Base-by-base conservation (phyloP, 2,888 invertebrate species). In the Dryomyza anilis region DNA sequence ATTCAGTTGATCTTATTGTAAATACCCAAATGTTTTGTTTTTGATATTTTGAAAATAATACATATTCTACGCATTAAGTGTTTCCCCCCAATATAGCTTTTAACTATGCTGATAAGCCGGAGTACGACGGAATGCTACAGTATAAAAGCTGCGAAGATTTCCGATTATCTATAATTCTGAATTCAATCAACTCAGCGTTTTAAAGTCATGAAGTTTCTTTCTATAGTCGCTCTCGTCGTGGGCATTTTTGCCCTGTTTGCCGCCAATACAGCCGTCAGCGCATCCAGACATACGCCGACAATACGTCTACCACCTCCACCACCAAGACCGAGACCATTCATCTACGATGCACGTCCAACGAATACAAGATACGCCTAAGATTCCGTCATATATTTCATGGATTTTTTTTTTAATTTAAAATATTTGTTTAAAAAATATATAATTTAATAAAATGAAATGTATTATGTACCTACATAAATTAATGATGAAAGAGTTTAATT, bases 291-390 rank as follows among this genome's bases (percentile, higher is more conserved):
- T 43, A 7, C 43, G 43, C 8, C 43, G 43, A 16, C 43, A 3
- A 7, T 19, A 43, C 36, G 21, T 45, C 61, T 63, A 53, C 66
- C 64, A 23, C 53, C 53, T 8, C 65, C 65, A 23, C 66, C 58
- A 23, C 58, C 58, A 21, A 66, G 45, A 46, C 52, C 43, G 0
- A 62, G 55, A 25, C 68, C 68, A 7, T 64, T 68, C 27, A 57
- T 67, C 3, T 67, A 68, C 21, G 68, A 68, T 50, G 45, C 62
- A 21, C 25, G 66, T 23, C 53, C 68, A 16, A 43, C 66, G 21
- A 68, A 58, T 12, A 68, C 68, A 2, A 62, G 66, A 68, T 33
- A 53, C 12, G 66, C 68, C 45, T 68, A 64, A 7, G n/a, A n/a
- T n/a, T n/a, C n/a, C n/a, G n/a, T n/a, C n/a, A n/a, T n/a, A n/a